phyloP scores from a whole-genome alignment of 2,888 invertebrate genomes.

The Phalera bucephala region DNA sequence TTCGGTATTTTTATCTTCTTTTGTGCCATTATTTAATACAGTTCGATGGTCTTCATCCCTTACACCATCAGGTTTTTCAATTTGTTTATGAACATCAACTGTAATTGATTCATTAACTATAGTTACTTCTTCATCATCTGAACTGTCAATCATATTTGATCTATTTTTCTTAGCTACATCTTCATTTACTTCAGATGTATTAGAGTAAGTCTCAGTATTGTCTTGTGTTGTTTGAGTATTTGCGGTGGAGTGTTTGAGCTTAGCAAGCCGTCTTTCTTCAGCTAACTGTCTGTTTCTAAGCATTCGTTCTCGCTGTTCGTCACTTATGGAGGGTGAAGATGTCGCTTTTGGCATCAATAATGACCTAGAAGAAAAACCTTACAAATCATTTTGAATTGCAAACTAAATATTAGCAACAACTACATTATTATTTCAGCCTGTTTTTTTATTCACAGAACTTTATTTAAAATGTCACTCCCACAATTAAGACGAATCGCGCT shows the following conservation, averaged over 20 bases:
- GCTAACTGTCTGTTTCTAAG: conserved; percentile 86
- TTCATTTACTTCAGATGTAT: conserved; percentile 4
- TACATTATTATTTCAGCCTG: too few species aligned
- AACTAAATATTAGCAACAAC: too few species aligned
- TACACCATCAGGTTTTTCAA: too few species aligned
- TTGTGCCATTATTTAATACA: neutral
- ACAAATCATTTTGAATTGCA: too few species aligned
- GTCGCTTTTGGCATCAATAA: conserved; percentile 59
- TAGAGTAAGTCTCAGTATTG: too few species aligned
- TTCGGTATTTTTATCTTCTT: too few species aligned
- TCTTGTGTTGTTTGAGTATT: neutral
- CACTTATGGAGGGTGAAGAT: conserved; percentile 76
- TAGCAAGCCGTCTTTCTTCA: conserved; percentile 84
- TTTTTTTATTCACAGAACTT: too few species aligned
- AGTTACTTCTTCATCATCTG: conserved; percentile 40
- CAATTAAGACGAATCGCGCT: too few species aligned
- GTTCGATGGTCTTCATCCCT: neutral
- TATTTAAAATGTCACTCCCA: too few species aligned
- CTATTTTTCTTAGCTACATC: conserved; percentile 14
- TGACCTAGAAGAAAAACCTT: conserved; percentile 55
- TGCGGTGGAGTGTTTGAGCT: conserved; percentile 54
- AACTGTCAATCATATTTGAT: conserved; percentile 24
- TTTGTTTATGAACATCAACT: conserved; percentile 42
- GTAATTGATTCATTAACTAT: conserved; percentile 32
- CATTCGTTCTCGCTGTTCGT: conserved; percentile 87